Conservation (phyloP, 2,888 invertebrate species). For the Dasypogon diadema region DNA sequence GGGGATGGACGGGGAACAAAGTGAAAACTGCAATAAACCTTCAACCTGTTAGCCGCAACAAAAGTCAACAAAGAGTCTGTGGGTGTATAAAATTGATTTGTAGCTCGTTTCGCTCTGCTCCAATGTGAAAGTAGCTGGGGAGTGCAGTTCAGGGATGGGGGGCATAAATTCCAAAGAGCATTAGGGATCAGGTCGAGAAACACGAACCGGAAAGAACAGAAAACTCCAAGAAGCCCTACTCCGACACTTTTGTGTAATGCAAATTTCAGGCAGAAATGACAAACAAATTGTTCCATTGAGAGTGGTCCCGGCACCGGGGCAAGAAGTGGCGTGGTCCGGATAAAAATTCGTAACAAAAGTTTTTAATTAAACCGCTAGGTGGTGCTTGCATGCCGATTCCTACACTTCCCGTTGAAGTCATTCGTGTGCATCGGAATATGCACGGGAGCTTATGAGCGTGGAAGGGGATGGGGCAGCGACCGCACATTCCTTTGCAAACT, state of each 20-base stretch:
- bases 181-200: neutral
- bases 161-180: neutral
- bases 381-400: neutral
- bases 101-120: neutral
- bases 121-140: neutral
- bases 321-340: no score
- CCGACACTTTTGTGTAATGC: neutral
- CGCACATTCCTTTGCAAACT: neutral
- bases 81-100: conserved; percentile 42
- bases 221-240: neutral
- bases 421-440: neutral
- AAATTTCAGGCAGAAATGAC: neutral
- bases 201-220: neutral
- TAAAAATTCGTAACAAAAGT: neutral
- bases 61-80: conserved; percentile 27
- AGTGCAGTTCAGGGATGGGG: neutral
- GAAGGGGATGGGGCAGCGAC: neutral
- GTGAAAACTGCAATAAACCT: conserved; percentile 41
- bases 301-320: neutral
- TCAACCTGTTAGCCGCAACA: conserved; percentile 34
- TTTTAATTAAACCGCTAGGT: conserved; percentile 22
- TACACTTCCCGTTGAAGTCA: neutral
- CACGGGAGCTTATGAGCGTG: neutral
- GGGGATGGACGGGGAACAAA: neutral
- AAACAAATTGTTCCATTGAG: conserved; percentile 22